Base-by-base conservation (phyloP, 92 coral and sea anemone species). In the Nematostella vectensis region DNA sequence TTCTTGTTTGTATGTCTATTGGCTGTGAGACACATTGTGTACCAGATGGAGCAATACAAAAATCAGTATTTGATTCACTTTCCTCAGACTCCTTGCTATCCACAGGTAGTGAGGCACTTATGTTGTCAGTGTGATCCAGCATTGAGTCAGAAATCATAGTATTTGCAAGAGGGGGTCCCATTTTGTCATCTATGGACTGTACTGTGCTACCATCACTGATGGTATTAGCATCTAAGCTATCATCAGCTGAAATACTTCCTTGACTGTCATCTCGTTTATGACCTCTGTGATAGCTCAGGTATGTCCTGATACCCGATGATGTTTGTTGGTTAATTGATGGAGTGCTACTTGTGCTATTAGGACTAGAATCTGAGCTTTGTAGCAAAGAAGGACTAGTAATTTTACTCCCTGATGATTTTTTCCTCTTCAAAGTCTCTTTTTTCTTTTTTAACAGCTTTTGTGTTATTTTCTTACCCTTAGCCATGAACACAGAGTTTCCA, bases 281-380 rank as follows among this genome's bases (percentile, higher is more conserved):
- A 50, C 57, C 52, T 11, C 25, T 39, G 27, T 69, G 77, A 63
- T 84, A 84, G 54, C 94, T 79, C 17, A 84, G 62, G 57, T 84
- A 84, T 13, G 94, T 84, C 49, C 69, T 75, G 3, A 65, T 37
- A 12, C 62, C 50, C 31, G 29, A 29, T 2, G 71, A 19, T 4
- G 65, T 58, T 13, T 37, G 62, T n/a, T 36, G 23, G 20, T 52
- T 67, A 10, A 45, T 16, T 12, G 60, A 56, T 37, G 30, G 15
- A 21, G 60, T 37, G 16, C 57, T 11, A 12, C 17, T 54, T 8
- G 54, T 21, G 17, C 24, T 33, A 20, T 22, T 23, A 18, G 61
- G 50, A 26, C 38, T 23, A 1, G 54, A 24, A 8, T 65, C 71
- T 18, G 42, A 23, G 27, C 51, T 54, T 43, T 66, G 55, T 45